Evolutionary conservation across 1,140 invertebrate genomes (phyloP).

Genomic region (Vanessa atalanta): DNA sequence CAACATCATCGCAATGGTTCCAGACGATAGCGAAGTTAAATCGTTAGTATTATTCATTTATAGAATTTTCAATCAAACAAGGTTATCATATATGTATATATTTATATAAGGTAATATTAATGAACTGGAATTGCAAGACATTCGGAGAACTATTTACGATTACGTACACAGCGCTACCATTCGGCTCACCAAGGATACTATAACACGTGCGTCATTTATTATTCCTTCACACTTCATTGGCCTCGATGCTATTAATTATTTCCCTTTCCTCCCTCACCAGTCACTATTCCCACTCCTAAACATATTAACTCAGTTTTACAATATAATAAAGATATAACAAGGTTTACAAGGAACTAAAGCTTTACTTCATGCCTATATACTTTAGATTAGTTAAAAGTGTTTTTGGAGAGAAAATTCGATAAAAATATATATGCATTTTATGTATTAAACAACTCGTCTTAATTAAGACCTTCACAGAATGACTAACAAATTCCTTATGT

Average conservation of each 20-base stretch:
- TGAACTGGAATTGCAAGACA: no score
- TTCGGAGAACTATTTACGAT: background rate
- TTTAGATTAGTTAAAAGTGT: no score
- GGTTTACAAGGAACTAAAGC: no score
- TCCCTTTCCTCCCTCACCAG: background rate
- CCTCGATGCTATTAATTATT: background rate
- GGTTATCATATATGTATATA: no score
- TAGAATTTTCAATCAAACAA: background rate
- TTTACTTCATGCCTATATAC: no score
- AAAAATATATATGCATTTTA: background rate
- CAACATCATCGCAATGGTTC: constrained; percentile 88
- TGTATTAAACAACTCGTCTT: background rate
- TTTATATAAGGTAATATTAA: no score
- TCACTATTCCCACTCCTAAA: no score
- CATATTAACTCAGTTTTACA: no score
- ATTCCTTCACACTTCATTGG: background rate
- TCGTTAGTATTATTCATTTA: constrained; percentile 53
- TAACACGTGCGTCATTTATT: background rate
- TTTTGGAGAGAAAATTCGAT: background rate
- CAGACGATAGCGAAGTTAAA: constrained; percentile 46
- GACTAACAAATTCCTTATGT: constrained; percentile 1
- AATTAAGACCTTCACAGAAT: background rate
- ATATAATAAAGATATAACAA: no score
- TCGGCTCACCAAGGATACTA: background rate
- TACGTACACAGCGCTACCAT: background rate